Base-by-base conservation (phyloP, 2,113 vertebrate species). In the Dicentrarchus labrax region DNA sequence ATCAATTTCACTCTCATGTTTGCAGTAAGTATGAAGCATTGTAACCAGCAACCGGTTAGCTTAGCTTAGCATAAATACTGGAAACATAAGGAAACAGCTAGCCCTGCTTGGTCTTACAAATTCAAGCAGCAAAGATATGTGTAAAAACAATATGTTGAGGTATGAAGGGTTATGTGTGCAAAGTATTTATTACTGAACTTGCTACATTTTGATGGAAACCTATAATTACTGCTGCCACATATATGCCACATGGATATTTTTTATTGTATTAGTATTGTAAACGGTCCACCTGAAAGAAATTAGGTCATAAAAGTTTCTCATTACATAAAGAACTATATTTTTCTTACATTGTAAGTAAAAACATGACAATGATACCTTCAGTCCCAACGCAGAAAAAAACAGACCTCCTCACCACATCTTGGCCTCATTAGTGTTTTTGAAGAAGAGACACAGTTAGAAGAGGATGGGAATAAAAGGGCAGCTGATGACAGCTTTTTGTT, bases 321-420 rank as follows among this genome's bases (percentile, higher is more conserved):
- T 51, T 9, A 21, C 30, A 51, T 21, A 39, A 69, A n/a, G 9
- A 36, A 21, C 7, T 39, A 22, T 38, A 22, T 50, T 38, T 70
- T n/a, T 15, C 36, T 54, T 38, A 36, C 17, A 24, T 30, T 75
- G 48, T 36, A 24, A 75, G 47, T 17, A 15, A 21, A 66, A 59
- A 24, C 24, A 19, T 2, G 41, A 6, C 50, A 39, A 13, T 38
- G n/a, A 30, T 6, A 54, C 39, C 8, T 36, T 64, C 48, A 36
- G 3, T 8, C 17, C 24, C 1, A 50, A 8, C 3, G 17, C 8
- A 54, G 30, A 61, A 21, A 2, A 30, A 39, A 74, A 60, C 36
- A 69, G 80, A 61, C n/a, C 4, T 17, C 47, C 80, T 9, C 8
- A 45, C 47, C 53, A 51, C 56, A 70, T 72, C 72, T 76, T 61